Base-by-base conservation (phyloP, 2,113 vertebrate genomes). In the Ictidomys tridecemlineatus region DNA sequence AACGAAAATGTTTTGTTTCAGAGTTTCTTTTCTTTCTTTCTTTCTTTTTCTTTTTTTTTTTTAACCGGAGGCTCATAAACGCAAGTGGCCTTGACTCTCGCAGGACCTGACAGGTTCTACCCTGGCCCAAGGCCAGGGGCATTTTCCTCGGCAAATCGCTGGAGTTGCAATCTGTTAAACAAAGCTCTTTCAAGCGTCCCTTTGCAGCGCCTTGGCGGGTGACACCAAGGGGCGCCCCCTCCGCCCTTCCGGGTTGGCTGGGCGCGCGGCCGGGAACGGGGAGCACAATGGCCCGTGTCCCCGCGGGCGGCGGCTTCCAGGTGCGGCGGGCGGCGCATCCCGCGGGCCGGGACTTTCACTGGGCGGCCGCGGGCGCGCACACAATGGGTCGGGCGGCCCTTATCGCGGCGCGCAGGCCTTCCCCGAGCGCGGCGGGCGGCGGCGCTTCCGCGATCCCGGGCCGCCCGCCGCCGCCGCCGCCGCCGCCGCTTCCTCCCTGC, bases 381-480 rank as follows among this genome's bases (percentile, higher is more conserved):
- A 95, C 14, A 93, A 98, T 97, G 98, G 98, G 98, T 98, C 98
- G 97, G 98, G 97, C 94, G 93, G 87, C 48, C 98, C 99, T 99
- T 99, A 99, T 99, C 99, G 93, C 97, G 58, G 94, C 87, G 83
- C 85, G 90, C 98, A 95, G 98, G 94, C 98, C 97, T 98, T 97
- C 98, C 98, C 97, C 92, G 92, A 94, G 98, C 99, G 99, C 99
- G 98, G 98, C 97, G 97, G 98, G 99, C 99, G 98, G 98, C 98
- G 98, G 98, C 74, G 96, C 93, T 93, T 95, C 95, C 95, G 48
- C 63, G 51, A 48, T 56, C 83, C 61, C 34, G 13, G 73, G 56
- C 56, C 58, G 53, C 61, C 61, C 42, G 85, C 58, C 80, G 17
- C 56, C 22, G 26, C 82, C 12, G 26, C 82, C 12, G 17, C 93